A percentile compares a stretch with the other conserved stretches of the same genome.
Conservation (phyloP, 1,140 invertebrate genomes). For the Vollenhovia emeryi region DNA sequence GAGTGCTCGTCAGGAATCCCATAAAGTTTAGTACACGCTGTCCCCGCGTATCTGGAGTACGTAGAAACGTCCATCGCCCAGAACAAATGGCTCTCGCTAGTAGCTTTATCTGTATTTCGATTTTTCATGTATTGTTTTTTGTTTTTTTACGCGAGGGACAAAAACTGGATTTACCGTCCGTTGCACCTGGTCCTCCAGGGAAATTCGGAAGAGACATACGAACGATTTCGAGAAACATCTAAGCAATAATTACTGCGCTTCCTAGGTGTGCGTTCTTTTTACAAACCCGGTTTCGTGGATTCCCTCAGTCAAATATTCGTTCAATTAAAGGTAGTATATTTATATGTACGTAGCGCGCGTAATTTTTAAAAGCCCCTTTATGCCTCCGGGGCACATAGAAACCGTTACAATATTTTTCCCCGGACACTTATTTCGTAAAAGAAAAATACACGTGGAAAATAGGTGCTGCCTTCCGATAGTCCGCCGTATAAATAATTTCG, state of each 20-base stretch:
- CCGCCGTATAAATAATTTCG: slow-evolving; percentile 21
- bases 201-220: slow-evolving; percentile 14
- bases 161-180: background rate
- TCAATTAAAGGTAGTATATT: background rate
- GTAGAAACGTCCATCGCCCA: slow-evolving; percentile 21
- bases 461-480: background rate
- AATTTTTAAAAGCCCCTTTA: background rate
- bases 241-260: background rate
- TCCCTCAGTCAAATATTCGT: background rate
- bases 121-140: slow-evolving; percentile 30
- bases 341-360: background rate
- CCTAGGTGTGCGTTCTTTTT: background rate
- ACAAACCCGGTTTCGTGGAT: background rate
- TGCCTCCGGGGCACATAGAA: background rate
- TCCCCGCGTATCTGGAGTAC: slow-evolving; percentile 43
- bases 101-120: slow-evolving; percentile 20
- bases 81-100: slow-evolving; percentile 17
- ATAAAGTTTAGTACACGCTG: slow-evolving; percentile 63
- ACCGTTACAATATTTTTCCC: background rate
- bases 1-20: slow-evolving; percentile 82
- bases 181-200: background rate
- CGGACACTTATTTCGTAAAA: background rate
- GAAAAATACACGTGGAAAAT: slow-evolving; percentile 16
- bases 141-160: background rate
- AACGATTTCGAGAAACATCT: background rate